Conservation (phyloP, 2,797 vertebrate genomes). For the Myripristis murdjan region DNA sequence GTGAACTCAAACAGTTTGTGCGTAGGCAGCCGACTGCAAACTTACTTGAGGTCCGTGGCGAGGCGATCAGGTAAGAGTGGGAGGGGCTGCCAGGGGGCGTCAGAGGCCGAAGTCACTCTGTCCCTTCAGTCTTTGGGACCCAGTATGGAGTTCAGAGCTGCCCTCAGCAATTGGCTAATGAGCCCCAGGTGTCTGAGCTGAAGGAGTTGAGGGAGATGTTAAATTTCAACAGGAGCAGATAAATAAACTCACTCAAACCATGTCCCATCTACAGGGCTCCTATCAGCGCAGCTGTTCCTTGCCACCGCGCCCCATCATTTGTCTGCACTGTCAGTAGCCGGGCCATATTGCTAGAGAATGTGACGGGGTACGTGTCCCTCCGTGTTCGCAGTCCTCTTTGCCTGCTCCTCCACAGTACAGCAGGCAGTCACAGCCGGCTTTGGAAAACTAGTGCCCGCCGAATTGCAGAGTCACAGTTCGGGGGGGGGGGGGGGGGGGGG, state of each 20-base stretch:
- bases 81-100: neutral
- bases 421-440: accelerated
- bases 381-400: neutral
- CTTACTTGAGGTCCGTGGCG: neutral
- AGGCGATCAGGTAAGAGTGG: conserved; percentile 18
- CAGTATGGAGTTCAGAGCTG: neutral
- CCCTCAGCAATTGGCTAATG: too few species aligned
- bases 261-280: neutral
- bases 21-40: neutral
- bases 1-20: neutral
- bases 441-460: conserved; percentile 36
- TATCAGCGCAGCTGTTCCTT: neutral
- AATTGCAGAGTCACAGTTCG: conserved; percentile 32
- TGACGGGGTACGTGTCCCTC: neutral
- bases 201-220: too few species aligned
- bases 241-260: neutral
- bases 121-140: neutral
- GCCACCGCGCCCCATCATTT: neutral
- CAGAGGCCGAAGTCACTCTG: neutral
- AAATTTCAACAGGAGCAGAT: too few species aligned
- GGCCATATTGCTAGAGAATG: conserved; percentile 25
- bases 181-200: too few species aligned
- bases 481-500: too few species aligned
- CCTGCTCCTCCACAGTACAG: too few species aligned
- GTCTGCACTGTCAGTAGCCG: conserved; percentile 2